A percentile compares a stretch with the other conserved stretches of the same genome.
phyloP scores from a whole-genome alignment of 2,888 invertebrate species.

The Cephus sareptanus region DNA sequence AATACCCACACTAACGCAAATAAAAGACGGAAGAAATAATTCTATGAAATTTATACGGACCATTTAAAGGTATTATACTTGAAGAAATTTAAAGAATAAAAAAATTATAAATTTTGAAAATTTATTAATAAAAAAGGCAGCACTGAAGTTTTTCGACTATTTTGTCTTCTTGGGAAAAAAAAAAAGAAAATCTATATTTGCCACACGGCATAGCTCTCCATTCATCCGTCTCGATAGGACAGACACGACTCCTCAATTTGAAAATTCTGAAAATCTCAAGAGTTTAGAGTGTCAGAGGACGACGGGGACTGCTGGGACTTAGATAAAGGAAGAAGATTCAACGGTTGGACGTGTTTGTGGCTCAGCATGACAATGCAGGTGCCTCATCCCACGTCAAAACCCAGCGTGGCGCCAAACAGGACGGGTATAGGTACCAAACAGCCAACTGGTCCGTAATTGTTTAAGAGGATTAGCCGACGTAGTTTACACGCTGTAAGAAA shows the following conservation, averaged over 20 bases:
- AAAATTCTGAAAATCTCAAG: not conserved
- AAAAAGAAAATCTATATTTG: not conserved
- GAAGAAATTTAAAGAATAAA: not conserved
- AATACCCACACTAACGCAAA: not conserved
- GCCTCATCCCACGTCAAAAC: conserved; percentile 66
- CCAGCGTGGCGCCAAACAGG: conserved; percentile 61
- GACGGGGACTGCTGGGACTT: not conserved
- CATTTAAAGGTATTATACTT: not conserved
- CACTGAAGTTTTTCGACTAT: not conserved
- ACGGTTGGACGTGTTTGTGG: conserved; percentile 40
- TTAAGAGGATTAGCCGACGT: conserved; percentile 54
- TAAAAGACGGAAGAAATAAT: not conserved
- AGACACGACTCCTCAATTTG: not conserved
- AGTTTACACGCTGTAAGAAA: conserved; percentile 47
- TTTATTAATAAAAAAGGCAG: not conserved
- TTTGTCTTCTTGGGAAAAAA: not conserved
- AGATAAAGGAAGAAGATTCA: not conserved
- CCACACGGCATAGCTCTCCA: not conserved
- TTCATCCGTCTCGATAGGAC: not conserved
- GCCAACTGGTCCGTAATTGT: conserved; percentile 58
- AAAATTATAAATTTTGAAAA: not conserved
- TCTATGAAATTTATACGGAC: not conserved
- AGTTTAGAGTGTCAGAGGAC: not conserved
- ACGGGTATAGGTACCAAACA: conserved; percentile 45
- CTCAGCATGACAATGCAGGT: conserved; percentile 66